Conservation (phyloP, 2,113 vertebrate genomes). For the Ctenomys sociabilis region DNA sequence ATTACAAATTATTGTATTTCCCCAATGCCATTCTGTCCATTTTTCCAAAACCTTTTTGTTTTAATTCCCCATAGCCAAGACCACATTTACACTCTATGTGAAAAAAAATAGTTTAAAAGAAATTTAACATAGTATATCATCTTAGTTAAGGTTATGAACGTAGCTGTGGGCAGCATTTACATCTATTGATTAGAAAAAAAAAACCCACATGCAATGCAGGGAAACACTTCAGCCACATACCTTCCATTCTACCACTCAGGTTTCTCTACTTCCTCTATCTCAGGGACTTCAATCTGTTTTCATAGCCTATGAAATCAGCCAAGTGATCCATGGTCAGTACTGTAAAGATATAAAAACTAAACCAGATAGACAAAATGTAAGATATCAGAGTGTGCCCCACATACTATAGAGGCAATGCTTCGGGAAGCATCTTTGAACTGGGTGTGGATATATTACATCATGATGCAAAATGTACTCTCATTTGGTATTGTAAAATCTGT, state of each 20-base stretch:
- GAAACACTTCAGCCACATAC: accelerated
- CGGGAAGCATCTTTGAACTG: neutral
- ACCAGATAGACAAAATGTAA: neutral
- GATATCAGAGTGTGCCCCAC: neutral
- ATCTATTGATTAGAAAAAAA: neutral
- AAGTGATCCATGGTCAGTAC: neutral
- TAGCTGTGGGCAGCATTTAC: neutral
- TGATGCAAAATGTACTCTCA: neutral
- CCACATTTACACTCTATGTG: neutral
- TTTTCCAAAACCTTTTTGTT: neutral
- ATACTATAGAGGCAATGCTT: neutral
- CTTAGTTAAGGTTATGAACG: neutral
- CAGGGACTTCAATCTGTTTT: neutral
- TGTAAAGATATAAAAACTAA: neutral
- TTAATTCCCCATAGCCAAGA: constrained; percentile 7
- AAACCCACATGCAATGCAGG: neutral
- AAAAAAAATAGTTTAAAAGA: neutral
- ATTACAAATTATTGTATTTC: neutral
- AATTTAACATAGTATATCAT: neutral
- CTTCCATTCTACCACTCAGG: neutral
- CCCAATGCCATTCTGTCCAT: neutral
- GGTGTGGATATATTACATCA: neutral
- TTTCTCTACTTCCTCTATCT: neutral
- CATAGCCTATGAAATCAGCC: neutral
- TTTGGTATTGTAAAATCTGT: neutral